Evolutionary conservation across 1,140 invertebrate species (phyloP).

Genomic region (Reticulitermes speratus): DNA sequence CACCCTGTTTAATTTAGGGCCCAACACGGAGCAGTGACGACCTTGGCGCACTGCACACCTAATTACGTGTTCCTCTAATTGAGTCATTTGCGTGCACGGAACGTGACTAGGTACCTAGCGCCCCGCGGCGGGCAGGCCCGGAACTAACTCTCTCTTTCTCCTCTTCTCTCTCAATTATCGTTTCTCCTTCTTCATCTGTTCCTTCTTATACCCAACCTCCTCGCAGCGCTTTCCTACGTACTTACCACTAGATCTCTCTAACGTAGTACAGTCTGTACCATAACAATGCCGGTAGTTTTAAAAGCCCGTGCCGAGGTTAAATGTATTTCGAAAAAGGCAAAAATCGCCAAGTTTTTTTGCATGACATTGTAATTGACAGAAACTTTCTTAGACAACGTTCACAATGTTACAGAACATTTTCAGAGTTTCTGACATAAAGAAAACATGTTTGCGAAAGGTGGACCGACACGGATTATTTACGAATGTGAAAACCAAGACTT

Average conservation of each 20-base stretch:
- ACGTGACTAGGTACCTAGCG: slow-evolving; percentile 22
- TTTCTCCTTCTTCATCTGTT: background rate
- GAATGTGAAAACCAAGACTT: too few relatives aligned
- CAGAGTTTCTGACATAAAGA: too few relatives aligned
- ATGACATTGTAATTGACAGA: too few relatives aligned
- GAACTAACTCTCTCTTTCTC: slow-evolving; percentile 15
- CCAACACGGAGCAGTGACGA: background rate
- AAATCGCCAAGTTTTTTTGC: too few relatives aligned
- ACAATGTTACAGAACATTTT: too few relatives aligned
- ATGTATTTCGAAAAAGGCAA: too few relatives aligned
- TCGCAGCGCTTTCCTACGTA: background rate
- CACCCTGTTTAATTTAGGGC: too few relatives aligned
- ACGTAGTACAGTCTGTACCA: background rate
- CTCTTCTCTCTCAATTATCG: slow-evolving; percentile 1
- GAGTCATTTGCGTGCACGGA: slow-evolving; percentile 27
- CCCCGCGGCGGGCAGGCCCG: slow-evolving; percentile 21
- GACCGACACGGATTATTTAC: too few relatives aligned
- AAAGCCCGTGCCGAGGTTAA: too few relatives aligned
- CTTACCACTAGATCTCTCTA: slow-evolving; percentile 13
- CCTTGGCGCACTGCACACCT: slow-evolving; percentile 11
- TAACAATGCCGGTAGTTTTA: background rate
- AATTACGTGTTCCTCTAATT: slow-evolving; percentile 26
- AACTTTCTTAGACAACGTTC: too few relatives aligned
- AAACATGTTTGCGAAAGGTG: too few relatives aligned
- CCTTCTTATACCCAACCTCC: background rate